A percentile compares a stretch with the other conserved stretches of the same genome.
Evolutionary conservation across 2,797 vertebrate species (phyloP).

Genomic region (Brachyalestes nurse): DNA sequence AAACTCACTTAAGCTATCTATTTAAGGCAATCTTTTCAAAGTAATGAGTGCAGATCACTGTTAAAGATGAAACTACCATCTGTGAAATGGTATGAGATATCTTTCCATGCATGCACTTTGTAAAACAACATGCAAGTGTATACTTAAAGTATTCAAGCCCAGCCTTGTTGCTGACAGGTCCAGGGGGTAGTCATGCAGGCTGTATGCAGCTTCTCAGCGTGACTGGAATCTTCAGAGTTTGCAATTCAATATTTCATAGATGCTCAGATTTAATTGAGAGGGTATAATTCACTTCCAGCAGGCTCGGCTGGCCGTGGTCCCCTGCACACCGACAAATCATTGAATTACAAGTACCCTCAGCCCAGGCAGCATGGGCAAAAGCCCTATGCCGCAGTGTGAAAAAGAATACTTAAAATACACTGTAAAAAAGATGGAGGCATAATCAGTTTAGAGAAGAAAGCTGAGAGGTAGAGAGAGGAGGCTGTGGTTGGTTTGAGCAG

Average conservation of each 20-base stretch:
- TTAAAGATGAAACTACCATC: neutral
- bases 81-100: neutral
- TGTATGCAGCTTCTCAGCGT: slow-evolving; percentile 50
- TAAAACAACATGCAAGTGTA: slow-evolving; percentile 2
- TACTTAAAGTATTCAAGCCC: slow-evolving; percentile 37
- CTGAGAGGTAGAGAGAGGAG: neutral
- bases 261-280: slow-evolving; percentile 59
- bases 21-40: neutral
- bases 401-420: slow-evolving; percentile 43
- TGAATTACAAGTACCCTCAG: slow-evolving; percentile 59
- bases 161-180: slow-evolving; percentile 51
- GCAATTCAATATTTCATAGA: slow-evolving; percentile 62
- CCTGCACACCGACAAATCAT: slow-evolving; percentile 55
- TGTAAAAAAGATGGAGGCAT: slow-evolving; percentile 33
- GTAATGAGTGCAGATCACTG: neutral
- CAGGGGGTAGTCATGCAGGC: slow-evolving; percentile 40
- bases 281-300: slow-evolving; percentile 61
- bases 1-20: neutral
- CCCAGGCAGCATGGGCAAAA: slow-evolving; percentile 38
- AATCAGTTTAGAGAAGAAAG: slow-evolving; percentile 7
- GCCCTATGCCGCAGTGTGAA: slow-evolving; percentile 32
- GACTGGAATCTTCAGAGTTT: slow-evolving; percentile 59
- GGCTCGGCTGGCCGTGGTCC: slow-evolving; percentile 52
- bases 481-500: slow-evolving; percentile 2
- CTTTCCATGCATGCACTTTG: slow-evolving; percentile 6